Percentiles rank a stretch among this genome's conserved stretches.
These are phyloP conservation scores for Channa striata DNA, from an alignment of 2,797 vertebrate species.

Conservation along the genomic window DNA sequence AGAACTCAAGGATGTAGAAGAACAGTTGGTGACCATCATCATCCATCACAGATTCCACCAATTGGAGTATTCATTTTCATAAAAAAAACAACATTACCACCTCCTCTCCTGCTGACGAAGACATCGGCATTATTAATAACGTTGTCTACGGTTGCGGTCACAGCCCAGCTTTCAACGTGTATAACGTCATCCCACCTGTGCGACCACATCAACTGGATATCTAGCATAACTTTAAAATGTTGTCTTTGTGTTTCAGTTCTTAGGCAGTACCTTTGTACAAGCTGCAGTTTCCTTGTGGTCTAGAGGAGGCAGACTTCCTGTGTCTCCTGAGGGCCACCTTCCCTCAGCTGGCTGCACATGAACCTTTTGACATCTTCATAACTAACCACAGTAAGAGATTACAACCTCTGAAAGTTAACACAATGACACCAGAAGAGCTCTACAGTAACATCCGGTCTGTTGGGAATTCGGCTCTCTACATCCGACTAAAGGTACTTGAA, in stretches of 20 bases:
- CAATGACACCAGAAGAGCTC: slow-evolving; percentile 41
- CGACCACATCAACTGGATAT: too few relatives aligned
- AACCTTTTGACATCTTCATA: slow-evolving; percentile 27
- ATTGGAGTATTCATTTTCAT: too few relatives aligned
- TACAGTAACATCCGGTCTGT: background rate
- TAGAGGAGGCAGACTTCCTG: slow-evolving; percentile 49
- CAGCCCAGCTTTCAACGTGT: too few relatives aligned
- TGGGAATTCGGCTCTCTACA: slow-evolving; percentile 32
- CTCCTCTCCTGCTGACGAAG: too few relatives aligned
- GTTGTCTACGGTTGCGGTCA: too few relatives aligned
- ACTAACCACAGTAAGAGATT: slow-evolving; percentile 5
- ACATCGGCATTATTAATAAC: too few relatives aligned
- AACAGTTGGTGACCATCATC: too few relatives aligned
- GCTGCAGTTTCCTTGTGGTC: slow-evolving; percentile 35
- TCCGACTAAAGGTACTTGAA: slow-evolving; percentile 42
- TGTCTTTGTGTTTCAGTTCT: slow-evolving; percentile 1
- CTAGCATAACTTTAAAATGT: background rate
- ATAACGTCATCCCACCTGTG: too few relatives aligned
- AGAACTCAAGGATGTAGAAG: too few relatives aligned
- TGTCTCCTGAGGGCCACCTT: slow-evolving; percentile 47
- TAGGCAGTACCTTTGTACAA: slow-evolving; percentile 11
- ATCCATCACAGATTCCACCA: too few relatives aligned
- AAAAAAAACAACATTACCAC: too few relatives aligned
- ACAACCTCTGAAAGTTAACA: slow-evolving; percentile 9
- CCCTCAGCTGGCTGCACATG: slow-evolving; percentile 30